These are phyloP conservation scores for Pseudonaja textilis DNA, from an alignment of 2,113 vertebrate species.

Conservation along the genomic window DNA sequence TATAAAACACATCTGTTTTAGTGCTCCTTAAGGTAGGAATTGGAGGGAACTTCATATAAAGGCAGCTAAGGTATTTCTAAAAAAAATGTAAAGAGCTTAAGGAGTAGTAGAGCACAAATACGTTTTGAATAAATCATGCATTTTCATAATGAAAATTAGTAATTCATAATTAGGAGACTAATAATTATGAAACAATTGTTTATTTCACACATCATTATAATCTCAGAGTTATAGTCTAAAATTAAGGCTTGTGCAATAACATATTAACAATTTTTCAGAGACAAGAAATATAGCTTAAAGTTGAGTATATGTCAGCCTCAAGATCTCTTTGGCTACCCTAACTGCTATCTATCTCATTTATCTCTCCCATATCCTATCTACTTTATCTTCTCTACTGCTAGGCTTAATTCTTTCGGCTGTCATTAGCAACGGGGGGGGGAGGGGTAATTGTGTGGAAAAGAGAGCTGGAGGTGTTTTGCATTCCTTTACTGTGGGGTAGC, in stretches of 20 bases:
- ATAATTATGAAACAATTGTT: background rate
- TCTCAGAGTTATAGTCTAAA: background rate
- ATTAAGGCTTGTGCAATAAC: background rate
- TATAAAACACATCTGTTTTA: background rate
- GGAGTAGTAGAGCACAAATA: background rate
- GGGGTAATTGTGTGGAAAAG: no score
- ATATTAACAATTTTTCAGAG: background rate
- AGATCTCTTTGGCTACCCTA: no score
- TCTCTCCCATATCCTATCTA: no score
- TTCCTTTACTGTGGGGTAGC: no score
- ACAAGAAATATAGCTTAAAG: background rate
- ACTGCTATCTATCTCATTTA: no score
- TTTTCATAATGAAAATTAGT: background rate
- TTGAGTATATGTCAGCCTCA: no score
- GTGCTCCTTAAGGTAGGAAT: background rate
- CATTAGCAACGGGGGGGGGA: no score
- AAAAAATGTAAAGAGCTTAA: background rate
- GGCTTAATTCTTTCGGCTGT: no score
- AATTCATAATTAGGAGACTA: background rate
- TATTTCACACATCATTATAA: background rate
- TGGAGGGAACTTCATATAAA: background rate
- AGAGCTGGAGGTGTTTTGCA: no score
- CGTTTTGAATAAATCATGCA: background rate
- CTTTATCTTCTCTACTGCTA: no score
- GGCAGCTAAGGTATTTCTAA: background rate